Conservation (phyloP, 1,140 invertebrate genomes). For the Drosophila navojoa region DNA sequence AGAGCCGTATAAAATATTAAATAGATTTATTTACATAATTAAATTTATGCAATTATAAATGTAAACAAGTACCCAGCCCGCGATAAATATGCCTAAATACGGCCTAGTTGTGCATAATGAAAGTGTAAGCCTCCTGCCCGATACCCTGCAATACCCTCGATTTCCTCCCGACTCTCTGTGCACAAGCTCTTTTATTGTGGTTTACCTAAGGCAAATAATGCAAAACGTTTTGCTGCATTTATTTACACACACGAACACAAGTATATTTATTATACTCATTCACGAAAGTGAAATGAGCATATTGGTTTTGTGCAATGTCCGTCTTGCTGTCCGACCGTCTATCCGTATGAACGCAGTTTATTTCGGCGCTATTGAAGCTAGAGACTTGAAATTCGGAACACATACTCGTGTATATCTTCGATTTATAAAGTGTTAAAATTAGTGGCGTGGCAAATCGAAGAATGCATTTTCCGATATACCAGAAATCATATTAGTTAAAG, state of each 20-base stretch:
- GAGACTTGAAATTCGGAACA: too few relatives aligned
- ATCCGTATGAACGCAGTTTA: too few relatives aligned
- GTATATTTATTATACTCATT: background rate
- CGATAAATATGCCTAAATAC: slow-evolving; percentile 26
- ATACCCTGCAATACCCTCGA: background rate
- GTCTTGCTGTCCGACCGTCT: too few relatives aligned
- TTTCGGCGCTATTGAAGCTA: too few relatives aligned
- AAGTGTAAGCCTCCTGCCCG: slow-evolving; percentile 2
- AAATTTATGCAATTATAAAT: slow-evolving; percentile 80
- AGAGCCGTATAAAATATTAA: slow-evolving; percentile 67
- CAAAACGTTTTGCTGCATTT: slow-evolving; percentile 72
- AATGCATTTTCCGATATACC: too few relatives aligned
- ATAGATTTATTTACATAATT: slow-evolving; percentile 79
- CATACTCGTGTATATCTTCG: too few relatives aligned
- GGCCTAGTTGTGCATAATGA: slow-evolving; percentile 23
- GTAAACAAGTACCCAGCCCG: slow-evolving; percentile 52
- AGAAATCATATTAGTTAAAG: too few relatives aligned
- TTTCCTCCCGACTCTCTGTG: background rate
- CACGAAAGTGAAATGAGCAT: too few relatives aligned
- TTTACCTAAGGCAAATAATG: slow-evolving; percentile 62
- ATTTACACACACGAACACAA: slow-evolving; percentile 38
- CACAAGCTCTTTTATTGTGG: slow-evolving; percentile 31
- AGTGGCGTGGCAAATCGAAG: too few relatives aligned
- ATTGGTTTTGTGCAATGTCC: too few relatives aligned
- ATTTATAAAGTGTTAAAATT: too few relatives aligned